Conservation (phyloP, 2,888 invertebrate species). For the Crepidodera aurea region DNA sequence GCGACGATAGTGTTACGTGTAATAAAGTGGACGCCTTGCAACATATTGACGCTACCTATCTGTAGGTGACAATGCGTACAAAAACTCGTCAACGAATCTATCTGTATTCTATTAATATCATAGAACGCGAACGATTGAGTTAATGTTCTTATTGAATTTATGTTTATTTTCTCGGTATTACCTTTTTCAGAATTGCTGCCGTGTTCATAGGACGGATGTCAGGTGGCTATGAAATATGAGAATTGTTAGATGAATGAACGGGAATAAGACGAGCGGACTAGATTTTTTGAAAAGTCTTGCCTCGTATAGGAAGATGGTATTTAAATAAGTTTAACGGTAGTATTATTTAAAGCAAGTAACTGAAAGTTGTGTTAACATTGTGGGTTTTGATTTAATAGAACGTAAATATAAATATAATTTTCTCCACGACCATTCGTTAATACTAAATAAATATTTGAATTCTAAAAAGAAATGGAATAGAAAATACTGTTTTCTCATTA, state of each 20-base stretch:
- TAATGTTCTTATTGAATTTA: slow-evolving; percentile 43
- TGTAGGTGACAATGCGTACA: slow-evolving; percentile 49
- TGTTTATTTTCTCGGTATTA: slow-evolving; percentile 46
- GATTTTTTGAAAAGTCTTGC: slow-evolving; percentile 6
- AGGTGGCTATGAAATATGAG: slow-evolving; percentile 28
- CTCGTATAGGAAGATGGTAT: slow-evolving; percentile 1
- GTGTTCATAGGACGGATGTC: slow-evolving; percentile 28
- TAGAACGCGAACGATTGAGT: slow-evolving; percentile 42
- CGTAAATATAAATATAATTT: too few species aligned
- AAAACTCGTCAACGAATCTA: slow-evolving; percentile 58
- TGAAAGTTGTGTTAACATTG: neutral
- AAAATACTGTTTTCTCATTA: too few species aligned
- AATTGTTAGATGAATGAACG: slow-evolving; percentile 27
- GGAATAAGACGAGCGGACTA: slow-evolving; percentile 9
- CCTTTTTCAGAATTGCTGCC: slow-evolving; percentile 43
- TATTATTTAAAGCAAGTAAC: slow-evolving; percentile 14
- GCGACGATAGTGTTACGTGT: slow-evolving; percentile 40
- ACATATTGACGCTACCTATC: slow-evolving; percentile 46
- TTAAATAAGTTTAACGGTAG: slow-evolving; percentile 19
- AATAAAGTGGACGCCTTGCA: slow-evolving; percentile 48
- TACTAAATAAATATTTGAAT: too few species aligned
- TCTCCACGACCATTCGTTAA: too few species aligned
- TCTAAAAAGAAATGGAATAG: too few species aligned
- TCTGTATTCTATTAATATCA: slow-evolving; percentile 58
- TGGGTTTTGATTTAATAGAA: too few species aligned